phyloP scores from a whole-genome alignment of 2,888 invertebrate species.

The Eupsilia transversa region DNA sequence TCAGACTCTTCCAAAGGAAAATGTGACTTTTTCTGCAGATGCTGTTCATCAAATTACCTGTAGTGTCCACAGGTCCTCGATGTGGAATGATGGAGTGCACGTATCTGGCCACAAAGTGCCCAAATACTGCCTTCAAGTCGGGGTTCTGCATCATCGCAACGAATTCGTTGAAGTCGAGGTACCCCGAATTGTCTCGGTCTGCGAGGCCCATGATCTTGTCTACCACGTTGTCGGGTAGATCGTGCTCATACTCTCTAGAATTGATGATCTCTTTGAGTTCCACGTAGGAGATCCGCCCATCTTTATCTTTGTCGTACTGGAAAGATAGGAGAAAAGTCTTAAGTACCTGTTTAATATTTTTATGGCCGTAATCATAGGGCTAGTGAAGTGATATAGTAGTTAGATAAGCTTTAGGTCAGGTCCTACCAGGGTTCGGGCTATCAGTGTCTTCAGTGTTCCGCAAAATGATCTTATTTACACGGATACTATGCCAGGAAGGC shows the following conservation, averaged over 20 bases:
- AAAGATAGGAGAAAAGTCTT: slow-evolving; percentile 65
- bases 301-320: slow-evolving; percentile 93
- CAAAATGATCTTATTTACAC: not conserved
- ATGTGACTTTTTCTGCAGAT: not conserved
- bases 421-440: not conserved
- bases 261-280: slow-evolving; percentile 92
- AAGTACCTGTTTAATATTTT: slow-evolving; percentile 4
- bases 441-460: not conserved
- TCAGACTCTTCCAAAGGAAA: not conserved
- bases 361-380: not conserved
- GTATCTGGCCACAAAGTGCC: slow-evolving; percentile 92
- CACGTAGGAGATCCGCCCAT: slow-evolving; percentile 92
- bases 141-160: slow-evolving; percentile 92
- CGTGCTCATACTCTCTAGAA: slow-evolving; percentile 91
- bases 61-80: slow-evolving; percentile 87
- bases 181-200: slow-evolving; percentile 92
- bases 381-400: not conserved
- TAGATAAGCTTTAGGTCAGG: not conserved
- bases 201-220: slow-evolving; percentile 92
- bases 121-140: slow-evolving; percentile 92
- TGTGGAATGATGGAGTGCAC: slow-evolving; percentile 91
- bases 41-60: slow-evolving; percentile 74
- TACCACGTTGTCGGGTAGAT: slow-evolving; percentile 93
- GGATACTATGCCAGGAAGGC: not conserved
- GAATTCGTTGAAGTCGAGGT: slow-evolving; percentile 93